Evolutionary conservation across 2,113 vertebrate genomes (phyloP).

Genomic region (rabbit (Oryctolagus cuniculus)): DNA sequence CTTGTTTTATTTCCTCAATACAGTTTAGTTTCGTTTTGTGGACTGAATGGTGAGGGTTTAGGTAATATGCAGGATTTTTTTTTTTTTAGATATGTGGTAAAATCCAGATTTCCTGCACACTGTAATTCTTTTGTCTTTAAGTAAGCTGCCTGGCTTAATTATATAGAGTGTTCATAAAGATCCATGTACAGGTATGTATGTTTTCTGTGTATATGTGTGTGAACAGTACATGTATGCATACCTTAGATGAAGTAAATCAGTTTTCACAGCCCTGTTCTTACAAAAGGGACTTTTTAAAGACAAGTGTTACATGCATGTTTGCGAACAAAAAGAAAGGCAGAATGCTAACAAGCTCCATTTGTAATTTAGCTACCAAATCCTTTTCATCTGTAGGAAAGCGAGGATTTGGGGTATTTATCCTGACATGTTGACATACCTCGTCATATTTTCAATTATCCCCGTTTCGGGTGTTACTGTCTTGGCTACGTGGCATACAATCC

Average conservation of each 20-base stretch:
- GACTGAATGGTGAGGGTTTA: not conserved
- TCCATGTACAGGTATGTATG: not conserved
- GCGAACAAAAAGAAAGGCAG: conserved; percentile 1
- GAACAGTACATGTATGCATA: not conserved
- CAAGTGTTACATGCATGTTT: conserved; percentile 13
- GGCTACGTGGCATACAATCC: not conserved
- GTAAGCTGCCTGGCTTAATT: not conserved
- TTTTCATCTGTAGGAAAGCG: not conserved
- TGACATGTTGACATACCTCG: not conserved
- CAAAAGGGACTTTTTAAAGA: not conserved
- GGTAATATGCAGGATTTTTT: not conserved
- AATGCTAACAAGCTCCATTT: not conserved
- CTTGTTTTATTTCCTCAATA: not conserved
- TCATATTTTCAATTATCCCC: not conserved
- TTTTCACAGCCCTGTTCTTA: not conserved
- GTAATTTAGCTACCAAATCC: not conserved
- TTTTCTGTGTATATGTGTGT: too few relatives aligned
- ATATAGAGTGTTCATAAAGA: not conserved
- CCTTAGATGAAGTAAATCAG: not conserved
- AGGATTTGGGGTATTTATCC: conserved; percentile 9
- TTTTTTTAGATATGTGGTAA: not conserved
- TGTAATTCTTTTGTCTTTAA: not conserved
- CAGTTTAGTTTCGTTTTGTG: not conserved
- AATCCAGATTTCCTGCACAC: not conserved
- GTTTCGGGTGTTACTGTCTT: not conserved